Evolutionary conservation across 2,113 vertebrate genomes (phyloP).

Genomic region (Girardinichthys multiradiatus): DNA sequence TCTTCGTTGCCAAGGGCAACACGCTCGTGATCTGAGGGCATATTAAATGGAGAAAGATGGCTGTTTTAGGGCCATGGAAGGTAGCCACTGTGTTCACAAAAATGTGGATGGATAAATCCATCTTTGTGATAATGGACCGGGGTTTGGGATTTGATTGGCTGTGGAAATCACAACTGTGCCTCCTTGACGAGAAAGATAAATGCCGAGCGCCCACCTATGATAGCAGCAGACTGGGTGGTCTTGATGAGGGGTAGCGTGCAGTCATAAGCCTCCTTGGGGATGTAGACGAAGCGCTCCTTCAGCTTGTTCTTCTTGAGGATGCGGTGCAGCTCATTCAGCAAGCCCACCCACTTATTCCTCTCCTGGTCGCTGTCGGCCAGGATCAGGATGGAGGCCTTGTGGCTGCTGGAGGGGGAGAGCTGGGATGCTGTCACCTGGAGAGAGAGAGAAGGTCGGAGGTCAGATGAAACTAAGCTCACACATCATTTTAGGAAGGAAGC

Average conservation of each 20-base stretch:
- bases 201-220: constrained; percentile 71
- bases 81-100: too few species aligned
- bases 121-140: too few species aligned
- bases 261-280: constrained; percentile 98
- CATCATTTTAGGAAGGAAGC: neutral
- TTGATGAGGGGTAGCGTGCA: constrained; percentile 98
- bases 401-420: constrained; percentile 88
- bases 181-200: neutral
- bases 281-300: constrained; percentile 95
- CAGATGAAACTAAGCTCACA: neutral
- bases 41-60: neutral
- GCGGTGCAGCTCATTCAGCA: constrained; percentile 93
- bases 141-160: too few species aligned
- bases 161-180: too few species aligned
- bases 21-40: constrained; percentile 91
- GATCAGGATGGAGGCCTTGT: constrained; percentile 94
- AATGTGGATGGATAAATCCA: too few species aligned
- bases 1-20: constrained; percentile 98
- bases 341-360: constrained; percentile 94
- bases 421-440: constrained; percentile 94
- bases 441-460: neutral
- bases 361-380: constrained; percentile 95
- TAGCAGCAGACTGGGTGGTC: constrained; percentile 94
- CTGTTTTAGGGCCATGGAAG: neutral
- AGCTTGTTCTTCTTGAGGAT: constrained; percentile 98